A percentile compares a stretch with the other conserved stretches of the same genome.
These are phyloP conservation scores for Bombus haemorrhoidalis DNA, from an alignment of 1,140 invertebrate species.

Conservation along the genomic window DNA sequence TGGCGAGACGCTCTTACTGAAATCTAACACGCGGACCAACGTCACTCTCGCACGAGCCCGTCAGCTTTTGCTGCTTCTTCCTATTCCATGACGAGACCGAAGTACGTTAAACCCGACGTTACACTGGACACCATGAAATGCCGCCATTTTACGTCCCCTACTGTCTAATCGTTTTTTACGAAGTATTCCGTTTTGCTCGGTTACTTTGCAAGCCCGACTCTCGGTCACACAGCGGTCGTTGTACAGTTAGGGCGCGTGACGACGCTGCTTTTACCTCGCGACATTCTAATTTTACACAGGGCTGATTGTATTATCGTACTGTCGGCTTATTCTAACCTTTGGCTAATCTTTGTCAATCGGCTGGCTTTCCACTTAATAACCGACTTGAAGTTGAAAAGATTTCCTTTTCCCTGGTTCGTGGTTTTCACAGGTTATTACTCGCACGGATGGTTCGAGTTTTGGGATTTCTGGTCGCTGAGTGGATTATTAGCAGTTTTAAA, in stretches of 20 bases:
- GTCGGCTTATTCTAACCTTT: too few species aligned
- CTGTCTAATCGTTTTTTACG: background rate
- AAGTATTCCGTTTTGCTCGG: background rate
- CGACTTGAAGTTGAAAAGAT: too few species aligned
- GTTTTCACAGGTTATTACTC: too few species aligned
- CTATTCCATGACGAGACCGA: background rate
- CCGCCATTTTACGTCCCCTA: background rate
- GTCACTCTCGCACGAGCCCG: background rate
- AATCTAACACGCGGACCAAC: slow-evolving; percentile 40
- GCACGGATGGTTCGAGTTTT: too few species aligned
- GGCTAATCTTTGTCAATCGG: too few species aligned
- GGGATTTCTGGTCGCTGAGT: background rate
- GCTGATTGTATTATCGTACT: too few species aligned
- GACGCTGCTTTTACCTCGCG: background rate
- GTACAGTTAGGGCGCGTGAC: background rate
- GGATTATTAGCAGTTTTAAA: background rate
- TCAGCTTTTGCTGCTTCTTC: background rate
- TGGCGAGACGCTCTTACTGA: slow-evolving; percentile 35
- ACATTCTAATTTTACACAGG: background rate
- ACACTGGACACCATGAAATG: background rate
- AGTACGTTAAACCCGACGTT: slow-evolving; percentile 10
- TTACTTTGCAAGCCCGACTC: background rate
- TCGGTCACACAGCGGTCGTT: background rate
- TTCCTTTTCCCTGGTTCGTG: too few species aligned
- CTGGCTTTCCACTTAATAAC: too few species aligned